phyloP scores from a whole-genome alignment of 2,797 vertebrate genomes.

The Propithecus deckenii region DNA sequence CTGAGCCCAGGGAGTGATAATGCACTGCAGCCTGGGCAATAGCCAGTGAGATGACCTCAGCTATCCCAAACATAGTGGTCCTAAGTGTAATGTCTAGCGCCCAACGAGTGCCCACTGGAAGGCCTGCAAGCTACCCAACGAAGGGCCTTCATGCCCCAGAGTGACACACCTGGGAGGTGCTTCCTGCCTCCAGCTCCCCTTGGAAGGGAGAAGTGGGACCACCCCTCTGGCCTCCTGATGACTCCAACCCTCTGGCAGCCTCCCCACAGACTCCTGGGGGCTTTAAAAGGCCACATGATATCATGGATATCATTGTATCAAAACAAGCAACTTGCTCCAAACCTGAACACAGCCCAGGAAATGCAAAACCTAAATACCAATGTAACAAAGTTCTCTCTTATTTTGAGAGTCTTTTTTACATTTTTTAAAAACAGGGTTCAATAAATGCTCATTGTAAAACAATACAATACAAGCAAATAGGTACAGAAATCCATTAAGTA shows the following conservation, averaged over 20 bases:
- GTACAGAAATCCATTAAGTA: background rate
- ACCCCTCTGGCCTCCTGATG: background rate
- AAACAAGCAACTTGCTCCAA: slow-evolving; percentile 13
- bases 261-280: background rate
- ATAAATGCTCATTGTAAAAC: slow-evolving; percentile 36
- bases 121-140: background rate
- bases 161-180: background rate
- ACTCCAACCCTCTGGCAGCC: background rate
- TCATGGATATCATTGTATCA: background rate
- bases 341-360: slow-evolving; percentile 34
- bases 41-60: background rate
- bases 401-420: background rate
- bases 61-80: background rate
- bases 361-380: slow-evolving; percentile 22
- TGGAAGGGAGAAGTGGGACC: background rate
- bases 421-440: background rate
- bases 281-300: background rate
- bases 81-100: background rate
- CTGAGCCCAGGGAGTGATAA: background rate
- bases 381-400: slow-evolving; percentile 36
- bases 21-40: background rate
- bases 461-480: slow-evolving; percentile 21
- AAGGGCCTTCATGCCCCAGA: background rate
- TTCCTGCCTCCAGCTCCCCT: background rate
- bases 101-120: background rate